Evolutionary conservation across 2,113 vertebrate genomes (phyloP), one percentile per base, ranked within the genome.

Genomic region (Ailurus styani): DNA sequence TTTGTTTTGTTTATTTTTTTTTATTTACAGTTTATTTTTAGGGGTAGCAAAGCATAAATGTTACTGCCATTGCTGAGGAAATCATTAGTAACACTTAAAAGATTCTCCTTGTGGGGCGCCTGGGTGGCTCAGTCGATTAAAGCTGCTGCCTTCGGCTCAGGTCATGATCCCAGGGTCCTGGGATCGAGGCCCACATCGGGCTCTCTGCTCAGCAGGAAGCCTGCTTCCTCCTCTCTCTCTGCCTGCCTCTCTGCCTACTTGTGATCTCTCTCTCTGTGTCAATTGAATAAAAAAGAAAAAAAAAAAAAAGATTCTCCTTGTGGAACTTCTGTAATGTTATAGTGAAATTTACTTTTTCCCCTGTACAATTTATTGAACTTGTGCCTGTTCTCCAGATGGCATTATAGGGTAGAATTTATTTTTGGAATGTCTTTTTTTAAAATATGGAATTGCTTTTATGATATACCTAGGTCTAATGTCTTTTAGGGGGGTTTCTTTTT

Each of bases 21-120:
- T 96, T 70, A 72, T 40, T 18, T 91, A 42, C 84, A 86, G 31
- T 68, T 82, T 87, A 77, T 82, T 95, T 93, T 95, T 95, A 96
- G 93, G 57, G 29, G 13, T 40, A 84, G 68, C 40, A 84, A 89
- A 94, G 29, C 60, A 78, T 90, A 96, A 72, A 78, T 77, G 45
- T 87, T 90, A 90, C 23, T 83, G 37, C 60, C 60, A 52, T 23
- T 90, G 60, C 52, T 83, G 73, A 90, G 75, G 68, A 95, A 93
- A 90, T 94, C 52, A 72, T 95, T 87, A 90, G 55, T 82, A 93
- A 86, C 37, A 68, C 23, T 85, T 89, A 60, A 89, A 72, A 95
- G 70, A 94, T 55, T 93, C 72, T 93, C 34, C 78, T 82, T 87
- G 14, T 89, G 75, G 87, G n/a, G n/a, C n/a, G n/a, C n/a, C n/a